phyloP scores from a whole-genome alignment of 1,140 invertebrate species.

The Saccostrea echinata region DNA sequence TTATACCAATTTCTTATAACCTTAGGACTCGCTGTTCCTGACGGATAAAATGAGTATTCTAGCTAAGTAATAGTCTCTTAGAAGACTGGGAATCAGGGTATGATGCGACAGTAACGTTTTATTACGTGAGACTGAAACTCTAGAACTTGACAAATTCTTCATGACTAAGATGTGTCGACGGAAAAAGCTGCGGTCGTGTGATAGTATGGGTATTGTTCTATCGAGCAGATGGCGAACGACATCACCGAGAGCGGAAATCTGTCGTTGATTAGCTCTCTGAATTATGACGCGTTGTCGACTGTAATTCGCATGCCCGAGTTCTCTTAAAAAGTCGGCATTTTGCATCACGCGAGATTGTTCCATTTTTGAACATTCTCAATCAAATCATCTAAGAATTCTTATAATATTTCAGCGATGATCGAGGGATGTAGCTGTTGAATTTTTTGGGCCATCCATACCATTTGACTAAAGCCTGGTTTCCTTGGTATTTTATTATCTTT shows the following conservation, averaged over 20 bases:
- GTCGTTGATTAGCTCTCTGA: slow-evolving; percentile 15
- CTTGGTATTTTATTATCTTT: slow-evolving; percentile 25
- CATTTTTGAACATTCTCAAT: no score
- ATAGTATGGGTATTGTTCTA: background rate
- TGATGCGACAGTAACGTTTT: background rate
- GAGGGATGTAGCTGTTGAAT: no score
- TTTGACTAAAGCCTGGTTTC: slow-evolving; percentile 40
- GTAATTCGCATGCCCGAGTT: background rate
- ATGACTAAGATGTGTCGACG: background rate
- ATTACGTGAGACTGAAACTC: background rate
- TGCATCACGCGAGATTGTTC: no score
- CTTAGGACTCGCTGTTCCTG: background rate
- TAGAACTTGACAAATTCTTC: background rate
- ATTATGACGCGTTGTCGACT: background rate
- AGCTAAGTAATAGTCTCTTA: background rate
- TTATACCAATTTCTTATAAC: background rate
- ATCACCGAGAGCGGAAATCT: background rate
- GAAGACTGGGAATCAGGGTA: background rate
- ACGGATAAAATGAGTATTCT: background rate
- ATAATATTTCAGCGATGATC: no score
- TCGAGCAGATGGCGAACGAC: background rate
- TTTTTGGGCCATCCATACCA: slow-evolving; percentile 49
- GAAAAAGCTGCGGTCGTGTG: background rate
- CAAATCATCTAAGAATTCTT: no score
- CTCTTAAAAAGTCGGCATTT: slow-evolving; percentile 30